Base-by-base conservation (phyloP, 2,888 invertebrate species). In the Rhopalosiphum nymphaeae region DNA sequence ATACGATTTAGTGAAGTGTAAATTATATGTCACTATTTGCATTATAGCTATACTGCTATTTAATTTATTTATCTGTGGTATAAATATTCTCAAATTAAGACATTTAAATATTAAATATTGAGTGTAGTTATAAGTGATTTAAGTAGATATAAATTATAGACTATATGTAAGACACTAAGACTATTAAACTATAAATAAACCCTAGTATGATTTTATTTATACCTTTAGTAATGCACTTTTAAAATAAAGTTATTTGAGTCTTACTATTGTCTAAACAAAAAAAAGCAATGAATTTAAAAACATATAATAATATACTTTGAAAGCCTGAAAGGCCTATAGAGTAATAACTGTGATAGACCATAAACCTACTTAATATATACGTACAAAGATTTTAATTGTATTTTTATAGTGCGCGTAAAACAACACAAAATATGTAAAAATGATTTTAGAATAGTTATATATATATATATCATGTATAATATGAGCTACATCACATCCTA, bases 241-340 rank as follows among this genome's bases (percentile, higher is more conserved):
- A 78, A 78, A 78, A 67, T 36, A 36, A 78, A 78, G 21, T 21
- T 90, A 36, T 53, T 36, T n/a, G 21, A 88, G 36, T 53, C 53
- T 36, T n/a, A 36, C 21, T 78, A 36, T 53, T 78, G 26, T 49
- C 53, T 26, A 49, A 36, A 78, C 25, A 49, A 91, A 16, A 46
- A 44, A 78, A n/a, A 53, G 78, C 78, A 78, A 36, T 36, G 78
- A 36, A 36, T 91, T 91, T 78, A 91, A 91, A 53, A 91, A 78
- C 78, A 91, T 42, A 42, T 91, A 21, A 78, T 78, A 21, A 78
- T 78, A 36, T 36, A 49, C 36, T 91, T 36, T 53, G 78, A 11
- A 91, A 91, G n/a, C 36, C 49, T 53, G 78, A 11, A 91, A 91
- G n/a, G 49, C 49, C 78, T 78, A 91, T 21, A 36, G 78, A 78